Evolutionary conservation across 2,797 vertebrate species (phyloP).

Genomic region (Nothura maculosa): DNA sequence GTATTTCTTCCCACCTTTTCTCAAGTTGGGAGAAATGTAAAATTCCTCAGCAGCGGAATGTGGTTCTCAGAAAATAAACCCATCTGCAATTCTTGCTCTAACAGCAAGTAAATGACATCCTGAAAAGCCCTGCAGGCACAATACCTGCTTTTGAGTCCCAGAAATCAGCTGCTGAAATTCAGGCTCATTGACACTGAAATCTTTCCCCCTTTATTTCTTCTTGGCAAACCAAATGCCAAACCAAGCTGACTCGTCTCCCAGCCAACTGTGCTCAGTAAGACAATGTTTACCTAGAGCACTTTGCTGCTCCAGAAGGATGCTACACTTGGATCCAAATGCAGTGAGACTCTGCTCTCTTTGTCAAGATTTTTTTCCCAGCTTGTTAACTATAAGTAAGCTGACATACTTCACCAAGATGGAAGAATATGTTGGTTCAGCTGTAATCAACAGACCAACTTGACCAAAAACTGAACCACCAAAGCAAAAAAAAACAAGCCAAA

Average conservation of each 20-base stretch:
- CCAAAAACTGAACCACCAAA: background rate
- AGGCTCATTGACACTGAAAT: background rate
- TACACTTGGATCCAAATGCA: background rate
- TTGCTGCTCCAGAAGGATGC: background rate
- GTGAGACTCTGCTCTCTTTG: fast-evolving
- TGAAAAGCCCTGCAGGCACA: background rate
- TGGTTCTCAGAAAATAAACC: background rate
- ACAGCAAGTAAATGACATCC: background rate
- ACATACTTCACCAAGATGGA: background rate
- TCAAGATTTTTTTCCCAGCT: background rate
- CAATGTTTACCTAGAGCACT: background rate
- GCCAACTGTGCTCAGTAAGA: background rate
- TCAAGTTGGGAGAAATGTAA: background rate
- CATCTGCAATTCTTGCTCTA: background rate
- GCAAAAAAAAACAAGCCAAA: too few species aligned
- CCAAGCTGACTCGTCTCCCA: background rate
- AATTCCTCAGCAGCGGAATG: background rate
- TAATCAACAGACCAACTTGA: background rate
- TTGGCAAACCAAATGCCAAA: background rate
- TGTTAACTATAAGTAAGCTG: background rate
- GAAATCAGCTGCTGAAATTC: background rate
- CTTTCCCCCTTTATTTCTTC: conserved; percentile 14
- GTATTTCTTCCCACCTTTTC: background rate
- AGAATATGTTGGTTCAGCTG: background rate
- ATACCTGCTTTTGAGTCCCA: background rate